These are phyloP conservation scores for Gallirallus australis DNA, from an alignment of 2,797 vertebrate genomes.

Conservation along the genomic window DNA sequence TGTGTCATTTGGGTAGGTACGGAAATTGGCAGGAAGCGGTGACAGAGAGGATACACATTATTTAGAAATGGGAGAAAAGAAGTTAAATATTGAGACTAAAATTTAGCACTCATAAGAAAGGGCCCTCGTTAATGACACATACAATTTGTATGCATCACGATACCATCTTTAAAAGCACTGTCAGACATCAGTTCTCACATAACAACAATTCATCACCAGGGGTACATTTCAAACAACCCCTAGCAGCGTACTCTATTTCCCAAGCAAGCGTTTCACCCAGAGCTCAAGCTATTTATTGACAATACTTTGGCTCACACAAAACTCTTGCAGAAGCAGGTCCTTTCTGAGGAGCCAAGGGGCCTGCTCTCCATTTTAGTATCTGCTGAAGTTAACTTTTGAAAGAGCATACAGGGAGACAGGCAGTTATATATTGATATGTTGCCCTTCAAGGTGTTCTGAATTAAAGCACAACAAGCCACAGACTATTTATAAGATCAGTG, in stretches of 20 bases:
- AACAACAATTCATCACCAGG: neutral
- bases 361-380: neutral
- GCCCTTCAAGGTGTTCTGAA: slow-evolving; percentile 18
- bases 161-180: neutral
- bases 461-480: neutral
- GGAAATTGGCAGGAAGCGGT: neutral
- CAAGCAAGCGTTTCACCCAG: neutral
- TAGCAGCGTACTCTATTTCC: neutral
- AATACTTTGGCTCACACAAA: neutral
- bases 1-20: neutral
- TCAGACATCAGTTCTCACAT: neutral
- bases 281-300: slow-evolving; percentile 15
- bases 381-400: slow-evolving; percentile 1
- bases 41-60: neutral
- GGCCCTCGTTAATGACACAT: neutral
- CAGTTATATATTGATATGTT: neutral
- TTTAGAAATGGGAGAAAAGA: neutral
- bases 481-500: neutral
- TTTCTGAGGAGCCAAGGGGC: neutral
- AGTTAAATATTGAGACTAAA: neutral
- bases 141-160: neutral
- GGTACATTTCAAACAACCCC: neutral
- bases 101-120: neutral
- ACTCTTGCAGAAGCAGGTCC: neutral
- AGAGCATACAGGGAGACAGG: neutral